Percentiles rank a stretch among this genome's conserved stretches.
These are phyloP conservation scores for Bryconaethiops microstoma DNA, from an alignment of 2,797 vertebrate genomes.

Conservation along the genomic window DNA sequence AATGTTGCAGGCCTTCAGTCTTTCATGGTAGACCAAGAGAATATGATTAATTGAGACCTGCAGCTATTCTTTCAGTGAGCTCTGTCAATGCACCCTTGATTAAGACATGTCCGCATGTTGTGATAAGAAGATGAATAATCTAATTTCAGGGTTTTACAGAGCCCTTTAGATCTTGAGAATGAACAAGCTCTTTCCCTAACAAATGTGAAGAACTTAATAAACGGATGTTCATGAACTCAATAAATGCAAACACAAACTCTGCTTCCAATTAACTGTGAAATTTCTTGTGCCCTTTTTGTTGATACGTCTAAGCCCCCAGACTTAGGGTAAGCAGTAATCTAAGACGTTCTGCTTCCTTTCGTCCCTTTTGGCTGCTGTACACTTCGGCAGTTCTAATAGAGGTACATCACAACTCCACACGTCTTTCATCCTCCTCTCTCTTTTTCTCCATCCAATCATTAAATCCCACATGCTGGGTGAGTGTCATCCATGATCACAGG, in stretches of 20 bases:
- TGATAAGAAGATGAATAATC: slow-evolving; percentile 24
- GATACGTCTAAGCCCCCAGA: not conserved
- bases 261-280: slow-evolving; percentile 24
- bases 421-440: slow-evolving; percentile 32
- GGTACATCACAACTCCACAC: slow-evolving; percentile 32
- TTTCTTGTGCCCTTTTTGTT: slow-evolving; percentile 3
- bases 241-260: not conserved
- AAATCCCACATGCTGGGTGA: slow-evolving; percentile 25
- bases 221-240: not conserved
- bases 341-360: not conserved
- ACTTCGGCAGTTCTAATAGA: slow-evolving; percentile 32
- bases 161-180: slow-evolving; percentile 17
- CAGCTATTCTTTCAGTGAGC: slow-evolving; percentile 14
- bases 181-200: not conserved
- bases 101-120: slow-evolving; percentile 1
- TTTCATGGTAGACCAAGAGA: slow-evolving; percentile 8
- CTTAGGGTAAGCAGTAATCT: slow-evolving; percentile 3
- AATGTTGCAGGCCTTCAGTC: not conserved
- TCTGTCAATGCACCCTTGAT: slow-evolving; percentile 29
- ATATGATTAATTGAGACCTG: slow-evolving; percentile 8
- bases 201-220: not conserved
- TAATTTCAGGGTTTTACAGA: not conserved
- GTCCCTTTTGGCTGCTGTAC: not conserved
- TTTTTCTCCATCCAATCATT: slow-evolving; percentile 38
- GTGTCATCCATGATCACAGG: slow-evolving; percentile 25